phyloP scores from a whole-genome alignment of 2,888 invertebrate species.

The Caenorhabditis sinica region DNA sequence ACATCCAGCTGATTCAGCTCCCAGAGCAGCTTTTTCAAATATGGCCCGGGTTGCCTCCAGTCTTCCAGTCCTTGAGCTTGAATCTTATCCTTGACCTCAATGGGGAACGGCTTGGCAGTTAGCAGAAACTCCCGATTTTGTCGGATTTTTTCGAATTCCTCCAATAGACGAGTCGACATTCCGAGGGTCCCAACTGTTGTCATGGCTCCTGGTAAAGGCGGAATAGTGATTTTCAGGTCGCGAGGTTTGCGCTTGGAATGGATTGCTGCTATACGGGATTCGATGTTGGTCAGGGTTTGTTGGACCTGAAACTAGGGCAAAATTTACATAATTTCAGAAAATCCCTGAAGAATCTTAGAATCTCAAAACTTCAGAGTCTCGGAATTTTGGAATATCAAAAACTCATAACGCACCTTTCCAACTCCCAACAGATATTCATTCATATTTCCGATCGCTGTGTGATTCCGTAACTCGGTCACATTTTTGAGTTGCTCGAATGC shows the following conservation, averaged over 20 bases:
- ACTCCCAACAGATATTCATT: background rate
- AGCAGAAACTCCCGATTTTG: background rate
- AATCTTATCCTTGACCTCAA: background rate
- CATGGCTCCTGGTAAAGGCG: background rate
- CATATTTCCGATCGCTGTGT: background rate
- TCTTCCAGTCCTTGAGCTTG: background rate
- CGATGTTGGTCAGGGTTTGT: background rate
- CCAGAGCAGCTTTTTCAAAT: background rate
- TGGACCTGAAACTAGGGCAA: background rate
- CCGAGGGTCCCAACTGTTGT: background rate
- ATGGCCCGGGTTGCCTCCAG: background rate
- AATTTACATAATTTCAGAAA: background rate
- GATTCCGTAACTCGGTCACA: background rate
- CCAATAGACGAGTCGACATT: background rate
- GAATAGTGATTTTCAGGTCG: background rate
- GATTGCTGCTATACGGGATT: background rate
- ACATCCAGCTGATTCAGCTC: background rate
- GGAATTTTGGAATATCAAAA: too few relatives aligned
- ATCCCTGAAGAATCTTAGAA: background rate
- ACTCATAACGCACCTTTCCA: background rate
- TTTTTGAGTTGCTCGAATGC: background rate
- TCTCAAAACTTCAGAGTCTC: too few relatives aligned
- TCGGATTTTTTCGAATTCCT: background rate
- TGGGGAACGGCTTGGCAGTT: background rate
- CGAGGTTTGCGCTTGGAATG: background rate